Percentiles rank a stretch among this genome's conserved stretches.
These are phyloP conservation scores for Bothrops alternatus DNA, from an alignment of 2,797 vertebrate species.

Conservation along the genomic window DNA sequence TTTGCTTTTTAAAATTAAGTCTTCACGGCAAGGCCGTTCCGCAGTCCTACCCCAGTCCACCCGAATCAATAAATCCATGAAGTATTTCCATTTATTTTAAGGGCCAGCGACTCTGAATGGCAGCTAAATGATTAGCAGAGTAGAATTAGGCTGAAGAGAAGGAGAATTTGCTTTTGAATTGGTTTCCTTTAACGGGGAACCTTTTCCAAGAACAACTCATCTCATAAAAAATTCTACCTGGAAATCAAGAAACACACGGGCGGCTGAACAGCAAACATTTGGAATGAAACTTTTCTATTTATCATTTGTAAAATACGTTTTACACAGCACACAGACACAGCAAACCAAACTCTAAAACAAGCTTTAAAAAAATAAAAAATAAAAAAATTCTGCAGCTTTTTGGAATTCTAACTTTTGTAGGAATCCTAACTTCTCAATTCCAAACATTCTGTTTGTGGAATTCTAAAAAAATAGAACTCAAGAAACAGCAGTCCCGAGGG, in stretches of 20 bases:
- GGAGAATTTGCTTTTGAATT: background rate
- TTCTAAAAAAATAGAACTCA: background rate
- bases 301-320: constrained; percentile 31
- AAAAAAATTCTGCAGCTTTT: constrained; percentile 19
- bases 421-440: too few relatives aligned
- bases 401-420: too few relatives aligned
- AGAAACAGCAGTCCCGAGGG: background rate
- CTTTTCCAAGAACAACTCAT: background rate
- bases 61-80: too few relatives aligned
- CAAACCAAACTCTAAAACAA: constrained; percentile 41
- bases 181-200: background rate
- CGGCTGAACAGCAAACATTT: constrained; percentile 18
- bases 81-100: background rate
- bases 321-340: background rate
- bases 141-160: background rate
- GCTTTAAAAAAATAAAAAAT: constrained; percentile 30
- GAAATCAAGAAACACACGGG: background rate
- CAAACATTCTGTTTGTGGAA: background rate
- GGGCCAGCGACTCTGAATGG: too few relatives aligned
- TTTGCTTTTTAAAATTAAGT: background rate
- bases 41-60: background rate
- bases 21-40: background rate
- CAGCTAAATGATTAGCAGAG: background rate
- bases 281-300: constrained; percentile 32
- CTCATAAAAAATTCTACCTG: background rate